Percentiles rank a stretch among this genome's conserved stretches.
These are phyloP conservation scores for Megaceryle torquata DNA, from an alignment of 2,113 vertebrate genomes.

Conservation along the genomic window DNA sequence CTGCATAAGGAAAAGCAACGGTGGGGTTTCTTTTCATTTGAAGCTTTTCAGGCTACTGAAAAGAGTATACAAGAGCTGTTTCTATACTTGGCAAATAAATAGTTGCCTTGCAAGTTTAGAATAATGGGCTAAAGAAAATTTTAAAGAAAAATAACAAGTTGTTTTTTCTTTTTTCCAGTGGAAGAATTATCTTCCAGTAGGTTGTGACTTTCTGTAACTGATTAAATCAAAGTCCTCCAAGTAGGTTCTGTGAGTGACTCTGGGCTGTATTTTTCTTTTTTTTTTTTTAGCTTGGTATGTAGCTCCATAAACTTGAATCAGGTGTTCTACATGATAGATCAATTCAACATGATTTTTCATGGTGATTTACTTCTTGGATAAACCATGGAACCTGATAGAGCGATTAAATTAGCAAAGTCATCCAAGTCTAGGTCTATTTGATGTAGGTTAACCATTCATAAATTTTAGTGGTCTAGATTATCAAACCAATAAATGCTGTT, in stretches of 20 bases:
- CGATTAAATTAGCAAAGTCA: neutral
- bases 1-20: neutral
- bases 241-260: neutral
- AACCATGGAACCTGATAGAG: neutral
- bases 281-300: neutral
- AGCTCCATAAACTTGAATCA: neutral
- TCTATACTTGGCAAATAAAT: neutral
- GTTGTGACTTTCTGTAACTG: neutral
- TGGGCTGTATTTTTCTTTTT: fast-evolving
- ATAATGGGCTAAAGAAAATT: neutral
- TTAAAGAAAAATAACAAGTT: neutral
- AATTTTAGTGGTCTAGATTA: neutral
- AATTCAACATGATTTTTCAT: neutral
- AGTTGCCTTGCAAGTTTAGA: neutral
- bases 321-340: neutral
- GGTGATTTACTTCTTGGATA: neutral
- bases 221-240: neutral
- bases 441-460: neutral
- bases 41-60: neutral
- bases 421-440: neutral
- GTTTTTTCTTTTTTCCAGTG: neutral
- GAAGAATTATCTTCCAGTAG: neutral
- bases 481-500: neutral
- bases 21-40: neutral
- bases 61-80: neutral